Conservation (phyloP, 2,888 invertebrate genomes). For the Abscondita cerata region DNA sequence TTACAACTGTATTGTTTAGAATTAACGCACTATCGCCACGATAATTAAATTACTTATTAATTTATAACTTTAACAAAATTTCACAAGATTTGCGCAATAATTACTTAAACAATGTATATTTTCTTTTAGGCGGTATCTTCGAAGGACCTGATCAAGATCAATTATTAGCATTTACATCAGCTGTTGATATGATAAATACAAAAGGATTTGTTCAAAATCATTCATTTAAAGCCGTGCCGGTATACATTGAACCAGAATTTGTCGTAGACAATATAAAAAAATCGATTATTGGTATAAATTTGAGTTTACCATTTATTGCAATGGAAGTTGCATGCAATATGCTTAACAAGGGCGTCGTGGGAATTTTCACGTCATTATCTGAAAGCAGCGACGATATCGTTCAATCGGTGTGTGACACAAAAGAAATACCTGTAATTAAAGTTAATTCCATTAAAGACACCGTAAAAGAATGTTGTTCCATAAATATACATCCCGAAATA, state of each 20-base stretch:
- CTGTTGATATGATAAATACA: constrained; percentile 30
- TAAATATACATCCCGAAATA: constrained; percentile 23
- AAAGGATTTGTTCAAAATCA: neutral
- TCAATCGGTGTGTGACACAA: constrained; percentile 69
- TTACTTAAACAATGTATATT: neutral
- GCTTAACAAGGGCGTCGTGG: constrained; percentile 59
- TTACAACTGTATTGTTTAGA: too few species aligned
- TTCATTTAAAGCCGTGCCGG: constrained; percentile 32
- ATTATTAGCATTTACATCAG: constrained; percentile 38
- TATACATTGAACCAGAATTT: constrained; percentile 35
- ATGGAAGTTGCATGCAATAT: constrained; percentile 19
- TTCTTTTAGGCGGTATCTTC: constrained; percentile 14
- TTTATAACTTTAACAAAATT: too few species aligned
- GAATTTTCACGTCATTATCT: constrained; percentile 68
- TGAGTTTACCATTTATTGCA: constrained; percentile 19
- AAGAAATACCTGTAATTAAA: constrained; percentile 73
- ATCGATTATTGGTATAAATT: constrained; percentile 16
- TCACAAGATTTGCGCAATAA: too few species aligned
- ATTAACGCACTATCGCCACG: too few species aligned
- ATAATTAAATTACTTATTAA: too few species aligned
- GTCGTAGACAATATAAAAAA: constrained; percentile 30
- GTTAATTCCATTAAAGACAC: constrained; percentile 62
- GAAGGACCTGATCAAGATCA: constrained; percentile 22
- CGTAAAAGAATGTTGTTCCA: constrained; percentile 31
- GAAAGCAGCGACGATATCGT: constrained; percentile 65